Percentiles rank a stretch among this genome's conserved stretches.
Evolutionary conservation across 2,888 invertebrate species (phyloP).

Genomic region (Tromatobia lineatoria): DNA sequence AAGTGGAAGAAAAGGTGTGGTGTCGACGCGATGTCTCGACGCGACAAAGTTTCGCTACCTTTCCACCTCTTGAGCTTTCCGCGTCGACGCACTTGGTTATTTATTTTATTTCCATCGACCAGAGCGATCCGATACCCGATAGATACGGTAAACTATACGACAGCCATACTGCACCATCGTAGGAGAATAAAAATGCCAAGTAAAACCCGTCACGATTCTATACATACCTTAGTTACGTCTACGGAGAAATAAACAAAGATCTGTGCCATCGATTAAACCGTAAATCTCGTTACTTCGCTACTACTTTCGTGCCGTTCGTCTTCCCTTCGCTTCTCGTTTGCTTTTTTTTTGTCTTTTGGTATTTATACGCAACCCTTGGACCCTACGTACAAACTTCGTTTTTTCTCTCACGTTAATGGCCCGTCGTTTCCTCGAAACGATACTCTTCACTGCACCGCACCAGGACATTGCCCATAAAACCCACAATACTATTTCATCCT

Average conservation of each 20-base stretch:
- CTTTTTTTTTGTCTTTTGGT: not conserved
- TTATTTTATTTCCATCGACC: slow-evolving; percentile 42
- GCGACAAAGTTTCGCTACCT: not conserved
- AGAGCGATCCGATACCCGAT: slow-evolving; percentile 28
- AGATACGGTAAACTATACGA: slow-evolving; percentile 11
- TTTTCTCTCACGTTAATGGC: slow-evolving; percentile 37
- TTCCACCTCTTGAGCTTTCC: slow-evolving; percentile 10
- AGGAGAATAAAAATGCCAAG: slow-evolving; percentile 34
- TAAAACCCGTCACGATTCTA: slow-evolving; percentile 31
- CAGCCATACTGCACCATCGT: slow-evolving; percentile 9
- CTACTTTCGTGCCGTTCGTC: slow-evolving; percentile 8
- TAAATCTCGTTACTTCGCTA: slow-evolving; percentile 27
- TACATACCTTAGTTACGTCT: slow-evolving; percentile 21
- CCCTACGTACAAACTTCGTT: slow-evolving; percentile 21
- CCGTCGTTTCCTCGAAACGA: slow-evolving; percentile 37
- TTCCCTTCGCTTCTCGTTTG: not conserved
- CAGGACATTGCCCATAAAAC: slow-evolving; percentile 43
- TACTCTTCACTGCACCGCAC: slow-evolving; percentile 12
- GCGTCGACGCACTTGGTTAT: slow-evolving; percentile 15
- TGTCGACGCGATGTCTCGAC: slow-evolving; percentile 10
- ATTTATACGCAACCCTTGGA: slow-evolving; percentile 40
- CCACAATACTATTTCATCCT: slow-evolving; percentile 24
- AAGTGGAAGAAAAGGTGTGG: not conserved
- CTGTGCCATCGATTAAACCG: slow-evolving; percentile 50
- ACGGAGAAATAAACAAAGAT: slow-evolving; percentile 44